Evolutionary conservation across 2,888 invertebrate genomes (phyloP).

Genomic region (Ariolimax columbianus): DNA sequence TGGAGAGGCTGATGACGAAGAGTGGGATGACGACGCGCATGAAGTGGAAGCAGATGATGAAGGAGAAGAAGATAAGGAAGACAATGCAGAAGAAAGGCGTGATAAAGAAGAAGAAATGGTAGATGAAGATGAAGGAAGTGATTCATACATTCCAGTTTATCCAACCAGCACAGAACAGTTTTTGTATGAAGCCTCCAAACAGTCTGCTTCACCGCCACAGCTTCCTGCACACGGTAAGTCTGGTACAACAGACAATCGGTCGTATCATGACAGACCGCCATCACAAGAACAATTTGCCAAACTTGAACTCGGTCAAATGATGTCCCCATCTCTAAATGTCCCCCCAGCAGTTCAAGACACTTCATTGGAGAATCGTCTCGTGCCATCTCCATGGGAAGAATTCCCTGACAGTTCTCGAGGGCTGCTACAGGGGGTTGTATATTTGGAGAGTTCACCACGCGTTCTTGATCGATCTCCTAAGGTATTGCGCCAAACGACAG

Average conservation of each 20-base stretch:
- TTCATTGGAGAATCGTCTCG: background rate
- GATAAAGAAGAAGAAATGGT: background rate
- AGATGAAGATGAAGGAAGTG: background rate
- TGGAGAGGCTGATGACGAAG: background rate
- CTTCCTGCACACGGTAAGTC: background rate
- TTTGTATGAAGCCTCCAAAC: background rate
- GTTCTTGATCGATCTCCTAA: background rate
- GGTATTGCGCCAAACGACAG: background rate
- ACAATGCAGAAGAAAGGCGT: background rate
- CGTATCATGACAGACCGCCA: background rate
- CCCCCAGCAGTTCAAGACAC: background rate
- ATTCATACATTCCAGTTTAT: background rate
- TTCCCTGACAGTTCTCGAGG: background rate
- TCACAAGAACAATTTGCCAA: constrained; percentile 25
- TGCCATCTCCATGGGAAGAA: background rate
- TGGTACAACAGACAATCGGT: background rate
- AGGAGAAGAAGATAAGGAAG: background rate
- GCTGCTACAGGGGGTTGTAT: background rate
- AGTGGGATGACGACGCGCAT: background rate
- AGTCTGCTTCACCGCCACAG: background rate
- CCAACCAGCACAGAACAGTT: background rate
- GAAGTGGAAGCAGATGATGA: constrained; percentile 7
- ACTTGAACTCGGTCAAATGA: background rate
- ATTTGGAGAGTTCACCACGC: background rate
- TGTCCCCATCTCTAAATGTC: background rate